These are phyloP conservation scores for Pseudachorutes palmiensis DNA, from an alignment of 1,140 invertebrate genomes.

Conservation along the genomic window DNA sequence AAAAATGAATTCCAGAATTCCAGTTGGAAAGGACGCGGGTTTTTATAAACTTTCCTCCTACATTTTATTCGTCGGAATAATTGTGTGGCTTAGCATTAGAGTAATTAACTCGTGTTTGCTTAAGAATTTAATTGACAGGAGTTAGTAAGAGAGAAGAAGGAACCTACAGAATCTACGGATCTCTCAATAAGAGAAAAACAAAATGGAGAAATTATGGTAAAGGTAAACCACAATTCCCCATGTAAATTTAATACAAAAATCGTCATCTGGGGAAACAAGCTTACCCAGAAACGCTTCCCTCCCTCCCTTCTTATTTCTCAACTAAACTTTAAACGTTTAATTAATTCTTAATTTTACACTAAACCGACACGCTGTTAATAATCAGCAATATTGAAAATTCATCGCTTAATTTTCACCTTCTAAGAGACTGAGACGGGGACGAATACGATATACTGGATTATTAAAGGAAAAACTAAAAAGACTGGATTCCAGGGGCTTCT, in stretches of 20 bases:
- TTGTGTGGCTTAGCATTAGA: background rate
- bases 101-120: background rate
- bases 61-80: background rate
- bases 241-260: background rate
- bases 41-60: constrained; percentile 13
- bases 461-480: too few species aligned
- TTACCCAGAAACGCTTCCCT: background rate
- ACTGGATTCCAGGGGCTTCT: too few species aligned
- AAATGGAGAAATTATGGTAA: background rate
- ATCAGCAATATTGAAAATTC: too few species aligned
- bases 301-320: background rate
- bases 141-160: constrained; percentile 2
- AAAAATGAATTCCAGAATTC: too few species aligned
- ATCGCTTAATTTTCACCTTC: too few species aligned
- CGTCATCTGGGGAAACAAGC: background rate
- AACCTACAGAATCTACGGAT: background rate
- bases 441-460: too few species aligned
- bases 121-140: background rate
- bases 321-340: too few species aligned
- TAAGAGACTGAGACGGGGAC: too few species aligned
- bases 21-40: constrained; percentile 13
- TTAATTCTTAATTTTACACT: too few species aligned
- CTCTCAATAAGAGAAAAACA: background rate
- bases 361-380: too few species aligned
- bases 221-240: background rate